Base-by-base conservation (phyloP, 2,113 vertebrate genomes). In the Microcebus lehilahytsara region DNA sequence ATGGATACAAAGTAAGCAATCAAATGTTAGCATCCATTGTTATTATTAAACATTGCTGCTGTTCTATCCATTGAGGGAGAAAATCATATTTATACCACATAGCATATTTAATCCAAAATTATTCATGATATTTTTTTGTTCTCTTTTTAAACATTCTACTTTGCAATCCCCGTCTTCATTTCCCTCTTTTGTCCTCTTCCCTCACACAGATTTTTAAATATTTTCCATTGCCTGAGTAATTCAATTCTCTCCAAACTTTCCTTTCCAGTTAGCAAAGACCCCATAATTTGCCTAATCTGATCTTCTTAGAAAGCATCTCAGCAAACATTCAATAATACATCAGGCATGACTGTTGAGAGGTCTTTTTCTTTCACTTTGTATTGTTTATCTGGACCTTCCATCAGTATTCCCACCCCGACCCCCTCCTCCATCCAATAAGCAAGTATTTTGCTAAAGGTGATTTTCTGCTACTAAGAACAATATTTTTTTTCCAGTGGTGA, bases 101-200 rank as follows among this genome's bases (percentile, higher is more conserved):
- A 64, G 27, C 2, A 85, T 80, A 12, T 85, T 90, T 79, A 91
- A 64, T 51, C 49, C 34, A 96, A 78, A 88, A 46, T 71, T 92
- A 23, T 4, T 58, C 20, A 7, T 86, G 40, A 46, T 9, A 74
- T 22, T 20, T 64, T 84, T 88, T 13, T n/a, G 4, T 85, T 96
- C 25, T 93, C 25, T 69, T 90, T 49, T 69, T 83, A 96, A 85
- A 74, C 16, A 10, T 86, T 92, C 64, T 95, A 58, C 13, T 74
- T 69, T 69, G 20, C 23, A 49, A 1, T 74, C n/a, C 6, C 1
- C 4, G 90, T 20, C 11, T 13, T 94, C 19, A 83, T 3, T 87
- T 88, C 3, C 9, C 12, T 69, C n/a, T 93, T 92, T 91, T 91
- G 30, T 27, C 27, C 32, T 89, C 12, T 89, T 93, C 19, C 22